Conservation (phyloP, 1,140 invertebrate genomes). For the Limonius californicus region DNA sequence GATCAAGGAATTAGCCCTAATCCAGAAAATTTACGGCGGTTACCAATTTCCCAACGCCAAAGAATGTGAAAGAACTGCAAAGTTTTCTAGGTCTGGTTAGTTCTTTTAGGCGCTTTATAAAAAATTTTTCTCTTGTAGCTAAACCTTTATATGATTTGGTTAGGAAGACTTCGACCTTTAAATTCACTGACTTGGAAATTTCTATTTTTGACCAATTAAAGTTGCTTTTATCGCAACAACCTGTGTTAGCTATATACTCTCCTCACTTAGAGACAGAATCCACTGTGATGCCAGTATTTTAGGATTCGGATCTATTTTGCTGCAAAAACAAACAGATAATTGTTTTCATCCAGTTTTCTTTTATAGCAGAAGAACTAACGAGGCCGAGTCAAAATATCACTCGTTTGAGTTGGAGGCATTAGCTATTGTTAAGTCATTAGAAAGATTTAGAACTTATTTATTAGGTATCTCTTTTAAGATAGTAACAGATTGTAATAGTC, state of each 20-base stretch:
- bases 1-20: background rate
- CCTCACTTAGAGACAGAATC: background rate
- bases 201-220: background rate
- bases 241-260: background rate
- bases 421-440: background rate
- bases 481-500: conserved; percentile 40
- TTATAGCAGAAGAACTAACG: background rate
- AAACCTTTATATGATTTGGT: background rate
- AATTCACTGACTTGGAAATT: background rate
- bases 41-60: background rate
- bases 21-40: background rate
- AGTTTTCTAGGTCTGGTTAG: conserved; percentile 40
- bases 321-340: background rate
- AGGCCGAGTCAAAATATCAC: background rate
- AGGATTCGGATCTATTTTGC: background rate
- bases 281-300: background rate
- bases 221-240: background rate
- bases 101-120: conserved; percentile 43
- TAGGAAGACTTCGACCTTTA: background rate
- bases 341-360: background rate
- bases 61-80: conserved; percentile 19
- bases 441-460: conserved; percentile 50
- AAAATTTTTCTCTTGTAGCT: conserved; percentile 27
- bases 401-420: background rate
- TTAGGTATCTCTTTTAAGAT: conserved; percentile 48